phyloP scores from a whole-genome alignment of 1,140 invertebrate genomes.

The Aphelenchoides fujianensis region DNA sequence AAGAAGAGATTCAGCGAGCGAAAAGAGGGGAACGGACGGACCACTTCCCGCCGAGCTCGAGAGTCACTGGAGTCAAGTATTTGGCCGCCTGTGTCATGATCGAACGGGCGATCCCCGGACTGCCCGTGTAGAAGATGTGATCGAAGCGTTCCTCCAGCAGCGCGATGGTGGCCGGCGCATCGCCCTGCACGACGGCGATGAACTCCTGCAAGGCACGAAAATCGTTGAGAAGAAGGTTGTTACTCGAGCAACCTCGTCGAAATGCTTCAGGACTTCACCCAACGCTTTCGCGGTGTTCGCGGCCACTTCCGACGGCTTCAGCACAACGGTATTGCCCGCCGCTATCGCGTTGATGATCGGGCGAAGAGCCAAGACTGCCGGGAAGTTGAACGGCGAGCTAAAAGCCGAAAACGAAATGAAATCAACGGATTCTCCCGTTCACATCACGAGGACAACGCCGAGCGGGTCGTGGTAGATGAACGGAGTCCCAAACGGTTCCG shows the following conservation, averaged over 20 bases:
- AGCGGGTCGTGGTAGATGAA: conserved; percentile 96
- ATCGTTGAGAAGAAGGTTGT: conserved; percentile 68
- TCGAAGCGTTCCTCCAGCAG: conserved; percentile 85
- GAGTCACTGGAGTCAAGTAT: conserved; percentile 81
- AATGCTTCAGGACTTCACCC: conserved; percentile 75
- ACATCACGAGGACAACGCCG: conserved; percentile 76
- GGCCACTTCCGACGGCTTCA: conserved; percentile 66
- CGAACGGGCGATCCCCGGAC: conserved; percentile 77
- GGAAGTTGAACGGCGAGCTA: conserved; percentile 96
- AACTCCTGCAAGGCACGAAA: conserved; percentile 76
- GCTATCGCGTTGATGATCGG: conserved; percentile 81
- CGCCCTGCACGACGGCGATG: conserved; percentile 71
- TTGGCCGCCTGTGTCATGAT: conserved; percentile 83
- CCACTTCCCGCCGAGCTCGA: conserved; percentile 89
- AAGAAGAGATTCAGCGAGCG: too few species aligned
- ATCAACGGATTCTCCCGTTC: too few species aligned
- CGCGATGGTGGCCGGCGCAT: conserved; percentile 76
- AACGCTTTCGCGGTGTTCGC: conserved; percentile 72
- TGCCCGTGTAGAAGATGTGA: conserved; percentile 95
- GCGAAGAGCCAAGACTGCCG: conserved; percentile 75
- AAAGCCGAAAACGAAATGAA: too few species aligned
- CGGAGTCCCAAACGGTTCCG: conserved; percentile 74
- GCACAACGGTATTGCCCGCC: conserved; percentile 70
- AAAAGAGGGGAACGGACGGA: too few species aligned
- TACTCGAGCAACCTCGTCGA: conserved; percentile 77